Evolutionary conservation across 2,797 vertebrate genomes (phyloP), one percentile per base, ranked within the genome.

Genomic region (Phrynocephalus forsythii): DNA sequence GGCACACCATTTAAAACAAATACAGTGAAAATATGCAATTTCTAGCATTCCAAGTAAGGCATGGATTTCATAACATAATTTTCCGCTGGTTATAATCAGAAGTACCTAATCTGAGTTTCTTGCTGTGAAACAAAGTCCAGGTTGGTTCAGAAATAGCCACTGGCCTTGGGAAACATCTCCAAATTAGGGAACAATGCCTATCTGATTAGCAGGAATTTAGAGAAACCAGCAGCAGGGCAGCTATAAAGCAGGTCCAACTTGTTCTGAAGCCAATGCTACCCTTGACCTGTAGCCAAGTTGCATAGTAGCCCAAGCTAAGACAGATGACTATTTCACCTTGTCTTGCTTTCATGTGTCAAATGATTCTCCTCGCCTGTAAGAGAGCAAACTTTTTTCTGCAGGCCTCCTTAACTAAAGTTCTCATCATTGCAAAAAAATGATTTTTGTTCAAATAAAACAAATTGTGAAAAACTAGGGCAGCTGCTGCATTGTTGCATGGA

Each of bases 1-100:
- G 52, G 79, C 0, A 56, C 24, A 71, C 15, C 1, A 50, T 84
- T 93, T 86, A 68, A 83, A 89, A 80, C 44, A 93, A 26, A 87
- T 13, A 20, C 89, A 85, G 69, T 1, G 52, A 80, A 0, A 9
- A 73, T 1, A 24, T 82, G 1, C 69, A 0, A 88, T 92, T 92
- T 84, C 15, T 67, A 78, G 8, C n/a, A 2, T 81, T 89, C 33
- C 84, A 81, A n/a, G 0, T 38, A 87, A 30, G 56, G 0, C 1
- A 89, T 75, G 38, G 38, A 86, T 69, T 84, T 56, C 52, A 71
- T n/a, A 83, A 11, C 0, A 86, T 66, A 90, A 89, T 48, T 13
- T 71, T 83, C 76, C 16, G 79, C 66, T 84, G 69, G 67, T 56
- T 60, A 22, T 71, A 86, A 28, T 86, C 44, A 79, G 52, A 81